A percentile compares a stretch with the other conserved stretches of the same genome.
Conservation (phyloP, 2,113 vertebrate genomes). For the Corvus hawaiiensis region DNA sequence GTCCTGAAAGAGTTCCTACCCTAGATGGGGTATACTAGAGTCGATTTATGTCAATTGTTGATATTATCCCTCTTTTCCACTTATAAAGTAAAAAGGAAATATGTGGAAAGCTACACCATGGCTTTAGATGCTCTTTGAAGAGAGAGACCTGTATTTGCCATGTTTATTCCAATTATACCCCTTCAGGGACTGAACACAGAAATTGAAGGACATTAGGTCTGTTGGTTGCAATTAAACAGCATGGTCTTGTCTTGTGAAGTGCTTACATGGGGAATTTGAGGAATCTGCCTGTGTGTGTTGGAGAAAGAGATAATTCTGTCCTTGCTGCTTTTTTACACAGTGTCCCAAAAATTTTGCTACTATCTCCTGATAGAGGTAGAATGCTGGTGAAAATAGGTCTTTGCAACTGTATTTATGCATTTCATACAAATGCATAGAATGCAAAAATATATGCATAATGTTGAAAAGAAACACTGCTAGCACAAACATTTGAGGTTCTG, state of each 20-base stretch:
- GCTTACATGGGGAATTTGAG: neutral
- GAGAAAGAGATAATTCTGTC: neutral
- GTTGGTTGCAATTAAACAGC: neutral
- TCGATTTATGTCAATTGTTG: neutral
- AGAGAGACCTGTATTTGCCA: neutral
- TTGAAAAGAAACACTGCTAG: neutral
- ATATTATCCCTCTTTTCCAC: neutral
- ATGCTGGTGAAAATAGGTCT: neutral
- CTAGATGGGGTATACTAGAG: neutral
- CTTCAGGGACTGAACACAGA: neutral
- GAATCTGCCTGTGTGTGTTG: neutral
- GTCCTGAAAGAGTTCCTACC: neutral
- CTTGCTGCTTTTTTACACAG: neutral
- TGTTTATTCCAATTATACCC: neutral
- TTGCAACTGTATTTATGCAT: neutral
- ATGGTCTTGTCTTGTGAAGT: neutral
- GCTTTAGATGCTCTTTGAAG: neutral
- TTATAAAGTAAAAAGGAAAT: neutral
- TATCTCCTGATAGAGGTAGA: neutral
- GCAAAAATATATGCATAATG: neutral
- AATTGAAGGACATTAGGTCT: neutral
- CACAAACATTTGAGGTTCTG: neutral
- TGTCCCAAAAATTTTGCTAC: neutral
- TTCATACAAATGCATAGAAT: neutral
- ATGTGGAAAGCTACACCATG: neutral